Conservation (phyloP, 2,888 invertebrate genomes). For the Agonopterix subpropinquella region DNA sequence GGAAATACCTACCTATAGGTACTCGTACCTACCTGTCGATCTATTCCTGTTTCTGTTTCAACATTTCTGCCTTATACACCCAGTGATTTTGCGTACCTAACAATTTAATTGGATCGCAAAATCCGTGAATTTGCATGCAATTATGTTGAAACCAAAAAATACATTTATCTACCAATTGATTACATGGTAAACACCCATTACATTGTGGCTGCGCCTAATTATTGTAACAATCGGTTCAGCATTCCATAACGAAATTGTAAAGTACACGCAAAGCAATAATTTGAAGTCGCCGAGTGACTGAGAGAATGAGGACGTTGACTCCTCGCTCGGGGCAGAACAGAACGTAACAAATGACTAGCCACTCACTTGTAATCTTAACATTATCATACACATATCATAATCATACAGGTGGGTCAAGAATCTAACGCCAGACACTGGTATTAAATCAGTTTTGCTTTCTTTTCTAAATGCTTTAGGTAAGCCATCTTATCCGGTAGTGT, state of each 20-base stretch:
- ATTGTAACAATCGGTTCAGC: conserved; percentile 23
- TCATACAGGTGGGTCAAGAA: neutral
- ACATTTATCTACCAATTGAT: too few species aligned
- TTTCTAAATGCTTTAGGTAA: too few species aligned
- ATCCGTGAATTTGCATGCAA: too few species aligned
- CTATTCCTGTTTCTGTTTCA: neutral
- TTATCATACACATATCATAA: neutral
- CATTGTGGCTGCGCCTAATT: conserved; percentile 8
- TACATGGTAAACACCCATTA: too few species aligned
- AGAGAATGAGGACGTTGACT: conserved; percentile 31
- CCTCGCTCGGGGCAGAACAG: conserved; percentile 10
- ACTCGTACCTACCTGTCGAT: neutral
- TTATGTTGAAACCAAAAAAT: too few species aligned
- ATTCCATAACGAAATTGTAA: conserved; percentile 35
- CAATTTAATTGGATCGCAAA: too few species aligned
- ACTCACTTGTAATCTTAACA: neutral
- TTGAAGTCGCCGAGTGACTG: conserved; percentile 19
- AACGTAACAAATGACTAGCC: conserved; percentile 5
- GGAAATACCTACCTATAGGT: neutral
- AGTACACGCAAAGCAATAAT: conserved; percentile 38
- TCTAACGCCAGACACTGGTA: too few species aligned
- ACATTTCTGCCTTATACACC: too few species aligned
- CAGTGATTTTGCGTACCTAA: too few species aligned
- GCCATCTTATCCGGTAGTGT: too few species aligned
- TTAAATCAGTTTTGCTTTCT: too few species aligned